Percentiles rank a stretch among this genome's conserved stretches.
phyloP scores from a whole-genome alignment of 1,140 invertebrate species.

The Cydia pomonella region DNA sequence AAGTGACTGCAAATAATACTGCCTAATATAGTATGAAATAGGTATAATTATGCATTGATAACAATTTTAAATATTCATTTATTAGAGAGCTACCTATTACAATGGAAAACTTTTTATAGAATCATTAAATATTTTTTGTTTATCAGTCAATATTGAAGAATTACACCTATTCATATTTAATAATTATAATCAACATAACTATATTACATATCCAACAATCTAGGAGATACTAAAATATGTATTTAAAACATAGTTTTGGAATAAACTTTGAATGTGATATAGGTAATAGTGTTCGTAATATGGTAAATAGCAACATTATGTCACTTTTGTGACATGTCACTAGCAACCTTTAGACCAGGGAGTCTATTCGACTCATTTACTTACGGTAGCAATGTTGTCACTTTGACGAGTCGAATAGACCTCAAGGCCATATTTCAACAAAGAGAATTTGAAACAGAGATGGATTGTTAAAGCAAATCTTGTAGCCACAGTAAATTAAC shows the following conservation, averaged over 20 bases:
- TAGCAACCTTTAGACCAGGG: neutral
- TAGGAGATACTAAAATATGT: conserved; percentile 31
- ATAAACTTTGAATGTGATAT: conserved; percentile 42
- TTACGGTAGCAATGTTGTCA: neutral
- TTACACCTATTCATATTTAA: conserved; percentile 32
- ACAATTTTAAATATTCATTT: conserved; percentile 25
- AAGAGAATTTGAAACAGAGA: no score
- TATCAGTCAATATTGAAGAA: conserved; percentile 48
- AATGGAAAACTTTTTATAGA: conserved; percentile 38
- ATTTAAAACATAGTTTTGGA: conserved; percentile 43
- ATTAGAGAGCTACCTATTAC: conserved; percentile 48
- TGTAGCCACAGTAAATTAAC: no score
- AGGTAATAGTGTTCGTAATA: neutral
- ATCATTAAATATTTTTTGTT: conserved; percentile 37
- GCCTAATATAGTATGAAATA: conserved; percentile 11
- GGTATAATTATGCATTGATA: conserved; percentile 27
- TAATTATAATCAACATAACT: neutral
- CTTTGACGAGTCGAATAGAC: neutral
- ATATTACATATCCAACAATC: conserved; percentile 32
- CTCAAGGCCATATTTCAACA: no score
- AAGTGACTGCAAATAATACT: conserved; percentile 11
- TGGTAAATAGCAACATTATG: conserved; percentile 12
- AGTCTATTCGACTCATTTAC: no score
- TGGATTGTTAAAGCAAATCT: no score
- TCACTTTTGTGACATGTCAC: conserved; percentile 12